phyloP scores from a whole-genome alignment of 2,888 invertebrate species.

The Scaptomyza cyrtandrae region DNA sequence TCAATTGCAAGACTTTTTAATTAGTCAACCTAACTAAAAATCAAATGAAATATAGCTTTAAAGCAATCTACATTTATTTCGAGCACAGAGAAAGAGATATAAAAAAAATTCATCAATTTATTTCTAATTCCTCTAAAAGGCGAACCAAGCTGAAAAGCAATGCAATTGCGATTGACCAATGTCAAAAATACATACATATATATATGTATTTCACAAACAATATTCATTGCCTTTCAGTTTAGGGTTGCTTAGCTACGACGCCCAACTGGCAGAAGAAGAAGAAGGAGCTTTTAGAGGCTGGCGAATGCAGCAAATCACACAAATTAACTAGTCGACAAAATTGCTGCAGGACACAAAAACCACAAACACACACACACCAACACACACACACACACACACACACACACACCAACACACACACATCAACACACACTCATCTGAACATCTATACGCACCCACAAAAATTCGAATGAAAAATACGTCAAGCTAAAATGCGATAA shows the following conservation, averaged over 20 bases:
- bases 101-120: no score
- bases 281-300: no score
- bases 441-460: not conserved
- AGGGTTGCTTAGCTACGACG: no score
- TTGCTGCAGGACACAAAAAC: conserved; percentile 62
- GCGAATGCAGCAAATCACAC: conserved; percentile 68
- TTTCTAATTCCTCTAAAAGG: no score
- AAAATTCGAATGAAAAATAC: conserved; percentile 18
- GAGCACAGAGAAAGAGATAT: not conserved
- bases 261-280: no score
- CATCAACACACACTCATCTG: not conserved
- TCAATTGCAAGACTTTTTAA: not conserved
- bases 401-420: not conserved
- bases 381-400: not conserved
- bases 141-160: not conserved
- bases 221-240: conserved; percentile 12
- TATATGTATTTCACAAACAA: not conserved
- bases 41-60: not conserved
- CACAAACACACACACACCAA: not conserved
- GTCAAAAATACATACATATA: conserved; percentile 12
- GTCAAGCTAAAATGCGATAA: conserved; percentile 61
- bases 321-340: conserved; percentile 76
- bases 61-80: not conserved
- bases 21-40: not conserved
- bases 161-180: conserved; percentile 42